Evolutionary conservation across 2,113 vertebrate species (phyloP), one percentile per base, ranked within the genome.

Genomic region (Paraplagusia blochii): DNA sequence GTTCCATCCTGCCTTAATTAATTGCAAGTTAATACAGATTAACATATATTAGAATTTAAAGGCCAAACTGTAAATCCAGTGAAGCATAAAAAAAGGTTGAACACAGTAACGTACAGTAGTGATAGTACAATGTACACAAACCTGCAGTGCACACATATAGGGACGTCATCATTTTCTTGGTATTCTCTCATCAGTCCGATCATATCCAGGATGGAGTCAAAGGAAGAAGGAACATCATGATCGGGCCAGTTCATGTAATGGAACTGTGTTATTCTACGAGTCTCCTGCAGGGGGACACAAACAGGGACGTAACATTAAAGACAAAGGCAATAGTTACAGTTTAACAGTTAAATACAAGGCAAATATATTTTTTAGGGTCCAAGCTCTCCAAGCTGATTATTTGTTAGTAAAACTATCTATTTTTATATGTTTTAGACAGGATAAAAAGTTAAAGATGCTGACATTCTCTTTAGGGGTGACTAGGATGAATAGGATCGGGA

Each of bases 211-310:
- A 99, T 99, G 67, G 97, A 98, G 88, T 98, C 96, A 72, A 99
- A 99, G 0, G 95, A 98, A 0, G 97, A 96, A 29, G 97, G 97
- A 49, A 99, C 97, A 53, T 99, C 97, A 1, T 99, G 97, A 80
- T 99, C 97, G 0, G 97, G 97, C 97, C 97, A 99, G 87, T 98
- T 98, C 49, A 97, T 92, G 49, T 98, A 99, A 89, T 99, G 97
- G 81, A 99, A 99, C 38, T 99, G 97, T 46, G 95, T 95, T 29
- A 98, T 80, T 69, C 93, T 92, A 49, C 96, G 93, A 1, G 90
- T 92, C 75, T 98, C 96, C 97, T 99, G 48, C 19, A 53, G 56
- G 8, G 5, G 50, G 1, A 62, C 11, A 66, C 0, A 44, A 0
- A 11, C 0, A 1, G 0, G n/a, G 35, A 45, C 8, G 1, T 49